Evolutionary conservation across 1,140 invertebrate species (phyloP).

Genomic region (Bombus pascuorum): DNA sequence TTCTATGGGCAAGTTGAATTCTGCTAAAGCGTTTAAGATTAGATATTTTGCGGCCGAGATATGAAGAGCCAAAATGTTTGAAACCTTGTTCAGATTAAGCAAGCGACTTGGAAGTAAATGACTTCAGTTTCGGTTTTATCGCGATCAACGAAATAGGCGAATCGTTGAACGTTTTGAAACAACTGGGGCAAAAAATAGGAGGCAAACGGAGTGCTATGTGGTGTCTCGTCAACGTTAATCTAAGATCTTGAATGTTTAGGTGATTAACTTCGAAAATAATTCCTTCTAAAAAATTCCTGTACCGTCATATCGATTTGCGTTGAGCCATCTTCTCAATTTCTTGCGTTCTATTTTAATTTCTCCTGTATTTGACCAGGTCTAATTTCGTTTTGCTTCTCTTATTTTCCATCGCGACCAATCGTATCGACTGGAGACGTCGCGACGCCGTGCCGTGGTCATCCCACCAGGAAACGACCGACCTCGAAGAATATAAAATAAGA

Average conservation of each 20-base stretch:
- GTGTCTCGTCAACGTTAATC: no score
- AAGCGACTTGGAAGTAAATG: no score
- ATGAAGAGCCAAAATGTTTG: no score
- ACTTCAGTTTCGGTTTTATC: no score
- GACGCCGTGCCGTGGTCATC: not conserved
- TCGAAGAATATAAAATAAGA: constrained; percentile 3
- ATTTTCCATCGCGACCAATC: not conserved
- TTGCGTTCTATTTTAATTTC: not conserved
- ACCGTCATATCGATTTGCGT: not conserved
- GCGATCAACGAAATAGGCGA: no score
- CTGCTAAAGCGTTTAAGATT: not conserved
- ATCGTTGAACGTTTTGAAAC: no score
- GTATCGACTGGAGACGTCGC: constrained; percentile 9
- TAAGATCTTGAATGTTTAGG: no score
- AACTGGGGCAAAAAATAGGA: no score
- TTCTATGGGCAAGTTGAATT: not conserved
- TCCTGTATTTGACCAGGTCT: not conserved
- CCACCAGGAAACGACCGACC: not conserved
- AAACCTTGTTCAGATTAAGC: no score
- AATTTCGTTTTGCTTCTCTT: not conserved
- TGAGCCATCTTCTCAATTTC: not conserved
- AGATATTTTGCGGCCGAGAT: no score
- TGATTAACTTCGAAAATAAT: no score
- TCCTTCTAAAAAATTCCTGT: not conserved
- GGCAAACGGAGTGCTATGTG: no score